Conservation (phyloP, 1,140 invertebrate genomes). For the Cydia strobilella region DNA sequence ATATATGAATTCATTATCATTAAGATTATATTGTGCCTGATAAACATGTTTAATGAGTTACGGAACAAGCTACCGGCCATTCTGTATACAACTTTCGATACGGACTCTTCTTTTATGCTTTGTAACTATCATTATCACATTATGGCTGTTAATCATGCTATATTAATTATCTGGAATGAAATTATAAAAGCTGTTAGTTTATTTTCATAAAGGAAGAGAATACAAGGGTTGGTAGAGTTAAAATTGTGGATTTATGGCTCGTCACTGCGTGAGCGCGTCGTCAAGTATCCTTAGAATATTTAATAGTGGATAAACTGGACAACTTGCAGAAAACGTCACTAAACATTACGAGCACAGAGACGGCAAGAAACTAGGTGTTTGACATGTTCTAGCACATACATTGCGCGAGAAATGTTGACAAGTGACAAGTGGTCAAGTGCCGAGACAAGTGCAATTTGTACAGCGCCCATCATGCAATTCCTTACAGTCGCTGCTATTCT, state of each 20-base stretch:
- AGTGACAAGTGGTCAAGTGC: not conserved
- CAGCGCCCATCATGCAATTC: not conserved
- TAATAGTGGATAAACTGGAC: not conserved
- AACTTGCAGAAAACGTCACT: not conserved
- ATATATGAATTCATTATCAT: conserved; percentile 1
- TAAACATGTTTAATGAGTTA: not conserved
- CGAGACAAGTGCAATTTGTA: not conserved
- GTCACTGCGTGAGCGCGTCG: too few relatives aligned
- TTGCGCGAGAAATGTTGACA: conserved; percentile 7
- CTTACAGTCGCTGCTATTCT: not conserved
- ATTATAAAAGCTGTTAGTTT: not conserved
- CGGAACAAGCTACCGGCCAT: not conserved
- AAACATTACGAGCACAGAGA: not conserved
- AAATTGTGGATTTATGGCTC: too few relatives aligned
- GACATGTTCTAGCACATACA: not conserved
- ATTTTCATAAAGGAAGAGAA: too few relatives aligned
- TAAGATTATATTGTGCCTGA: not conserved
- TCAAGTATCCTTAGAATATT: too few relatives aligned
- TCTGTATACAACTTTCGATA: not conserved
- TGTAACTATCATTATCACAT: not conserved
- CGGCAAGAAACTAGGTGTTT: not conserved
- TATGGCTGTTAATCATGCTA: not conserved
- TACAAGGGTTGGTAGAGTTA: too few relatives aligned
- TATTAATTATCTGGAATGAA: not conserved
- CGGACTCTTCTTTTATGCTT: not conserved